Evolutionary conservation across 2,797 vertebrate genomes (phyloP), one percentile per base, ranked within the genome.

Genomic region (Heliangelus exortis): DNA sequence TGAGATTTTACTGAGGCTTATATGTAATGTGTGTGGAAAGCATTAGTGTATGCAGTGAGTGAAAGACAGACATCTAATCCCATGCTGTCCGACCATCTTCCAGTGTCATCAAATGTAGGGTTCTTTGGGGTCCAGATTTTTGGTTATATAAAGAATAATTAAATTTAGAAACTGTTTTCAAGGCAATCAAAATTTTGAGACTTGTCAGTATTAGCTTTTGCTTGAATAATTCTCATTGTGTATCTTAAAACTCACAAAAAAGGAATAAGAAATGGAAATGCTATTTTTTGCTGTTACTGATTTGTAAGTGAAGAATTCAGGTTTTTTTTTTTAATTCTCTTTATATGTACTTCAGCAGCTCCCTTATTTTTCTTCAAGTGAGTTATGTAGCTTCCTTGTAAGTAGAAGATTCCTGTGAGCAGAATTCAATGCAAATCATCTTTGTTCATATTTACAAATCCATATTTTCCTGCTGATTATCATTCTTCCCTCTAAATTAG

Each of bases 21-120:
- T 71, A 45, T 51, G 9, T 59, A 55, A 18, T 22, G 15, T 1
- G 0, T 13, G 26, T 73, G 59, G 33, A 63, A 80, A 11, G 7
- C 3, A 1, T 43, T 54, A 1, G 13, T 1, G 3, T 48, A 2
- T 15, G 51, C 23, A 63, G 57, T 5, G 31, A 33, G 28, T 53
- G 34, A 25, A 57, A 8, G 63, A 55, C 14, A 34, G 63, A 15
- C 33, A 14, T 29, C 54, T 54, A 33, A 34, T 63, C 21, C 11
- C 2, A 0, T 57, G 51, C 41, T 83, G 33, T 48, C 68, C 53
- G 25, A 41, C 25, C 62, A 31, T 47, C 59, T 51, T 59, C 28
- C 43, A 29, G 9, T 22, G 7, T 23, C 72, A 33, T 12, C 43
- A 48, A 15, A 19, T 11, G 2, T 6, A n/a, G 16, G 9, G 2